A percentile compares a stretch with the other conserved stretches of the same genome.
Evolutionary conservation across 2,113 vertebrate genomes (phyloP).

Genomic region (Antidorcas marsupialis): DNA sequence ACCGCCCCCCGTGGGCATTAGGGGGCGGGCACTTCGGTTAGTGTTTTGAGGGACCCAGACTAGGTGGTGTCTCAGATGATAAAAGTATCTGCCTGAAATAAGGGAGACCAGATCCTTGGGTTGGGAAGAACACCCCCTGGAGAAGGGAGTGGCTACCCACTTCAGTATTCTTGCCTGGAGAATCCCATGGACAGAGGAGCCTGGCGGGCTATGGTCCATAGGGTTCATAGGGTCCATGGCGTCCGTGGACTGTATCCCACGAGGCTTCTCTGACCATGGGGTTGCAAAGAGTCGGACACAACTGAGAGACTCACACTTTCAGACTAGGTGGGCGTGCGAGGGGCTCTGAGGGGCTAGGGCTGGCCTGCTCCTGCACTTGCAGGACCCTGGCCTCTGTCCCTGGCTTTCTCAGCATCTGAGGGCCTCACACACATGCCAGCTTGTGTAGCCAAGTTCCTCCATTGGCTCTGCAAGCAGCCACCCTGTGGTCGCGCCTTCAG

Average conservation of each 20-base stretch:
- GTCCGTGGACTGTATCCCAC: fast-evolving
- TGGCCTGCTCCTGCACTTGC: background rate
- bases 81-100: background rate
- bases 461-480: too few species aligned
- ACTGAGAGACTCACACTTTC: background rate
- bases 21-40: background rate
- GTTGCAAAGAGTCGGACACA: background rate
- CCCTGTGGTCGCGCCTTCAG: background rate
- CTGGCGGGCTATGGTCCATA: background rate
- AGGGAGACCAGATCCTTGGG: background rate
- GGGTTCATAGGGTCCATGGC: background rate
- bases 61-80: background rate
- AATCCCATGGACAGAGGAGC: background rate
- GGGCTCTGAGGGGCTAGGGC: too few species aligned
- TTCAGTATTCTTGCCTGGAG: background rate
- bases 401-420: background rate
- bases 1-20: background rate
- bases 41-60: background rate
- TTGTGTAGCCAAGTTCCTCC: background rate
- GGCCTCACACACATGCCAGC: background rate
- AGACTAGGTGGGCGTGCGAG: background rate
- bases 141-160: background rate
- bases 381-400: background rate
- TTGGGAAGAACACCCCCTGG: background rate
- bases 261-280: background rate